Percentiles rank a stretch among this genome's conserved stretches.
These are phyloP conservation scores for Enteromius fasciolatus DNA, from an alignment of 2,797 vertebrate genomes.

Conservation along the genomic window DNA sequence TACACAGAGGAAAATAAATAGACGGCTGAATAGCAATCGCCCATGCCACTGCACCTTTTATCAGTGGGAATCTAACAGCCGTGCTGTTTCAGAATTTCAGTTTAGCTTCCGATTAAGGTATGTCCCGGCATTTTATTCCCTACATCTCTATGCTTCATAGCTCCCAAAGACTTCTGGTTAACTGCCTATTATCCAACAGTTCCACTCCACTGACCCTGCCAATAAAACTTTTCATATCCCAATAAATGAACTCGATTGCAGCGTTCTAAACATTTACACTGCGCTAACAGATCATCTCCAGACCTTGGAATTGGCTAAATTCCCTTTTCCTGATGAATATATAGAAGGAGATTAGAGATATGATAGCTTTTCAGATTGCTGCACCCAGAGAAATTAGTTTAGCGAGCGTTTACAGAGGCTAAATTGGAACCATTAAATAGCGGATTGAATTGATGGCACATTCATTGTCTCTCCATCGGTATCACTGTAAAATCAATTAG, in stretches of 20 bases:
- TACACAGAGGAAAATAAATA: constrained; percentile 85
- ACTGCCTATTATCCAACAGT: constrained; percentile 99
- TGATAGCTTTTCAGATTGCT: constrained; percentile 99
- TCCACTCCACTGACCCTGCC: constrained; percentile 99
- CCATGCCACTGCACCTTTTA: constrained; percentile 82
- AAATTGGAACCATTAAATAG: constrained; percentile 99
- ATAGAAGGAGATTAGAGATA: constrained; percentile 99
- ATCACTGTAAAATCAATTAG: constrained; percentile 99
- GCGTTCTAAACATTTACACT: constrained; percentile 99
- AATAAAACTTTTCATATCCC: constrained; percentile 99
- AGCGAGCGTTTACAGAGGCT: constrained; percentile 99
- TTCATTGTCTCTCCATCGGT: constrained; percentile 99
- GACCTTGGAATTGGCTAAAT: constrained; percentile 99
- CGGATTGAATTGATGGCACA: constrained; percentile 99
- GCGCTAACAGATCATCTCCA: constrained; percentile 99
- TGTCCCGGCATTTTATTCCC: constrained; percentile 97
- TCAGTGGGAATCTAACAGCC: constrained; percentile 87
- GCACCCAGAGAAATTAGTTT: constrained; percentile 99
- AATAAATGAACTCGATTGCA: constrained; percentile 99
- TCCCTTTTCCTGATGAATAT: constrained; percentile 99
- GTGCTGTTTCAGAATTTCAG: constrained; percentile 88
- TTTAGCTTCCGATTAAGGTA: constrained; percentile 99
- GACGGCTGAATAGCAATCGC: constrained; percentile 83
- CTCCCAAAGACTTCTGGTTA: constrained; percentile 98
- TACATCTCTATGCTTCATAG: constrained; percentile 98